phyloP scores from a whole-genome alignment of 2,888 invertebrate species.

The Xiphydria camelus region DNA sequence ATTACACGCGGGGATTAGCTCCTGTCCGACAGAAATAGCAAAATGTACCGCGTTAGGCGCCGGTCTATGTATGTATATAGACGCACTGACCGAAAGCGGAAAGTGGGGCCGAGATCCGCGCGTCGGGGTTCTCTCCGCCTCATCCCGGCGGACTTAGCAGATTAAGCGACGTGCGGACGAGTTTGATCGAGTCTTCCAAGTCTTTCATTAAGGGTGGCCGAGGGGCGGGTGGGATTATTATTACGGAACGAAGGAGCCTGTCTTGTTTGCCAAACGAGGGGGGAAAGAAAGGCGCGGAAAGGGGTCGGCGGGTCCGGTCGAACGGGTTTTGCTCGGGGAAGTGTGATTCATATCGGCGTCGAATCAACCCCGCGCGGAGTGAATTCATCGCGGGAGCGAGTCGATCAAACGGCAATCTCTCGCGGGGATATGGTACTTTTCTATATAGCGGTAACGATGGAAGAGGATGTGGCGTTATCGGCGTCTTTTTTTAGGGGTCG shows the following conservation, averaged over 20 bases:
- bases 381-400: slow-evolving; percentile 27
- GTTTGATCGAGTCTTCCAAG: slow-evolving; percentile 57
- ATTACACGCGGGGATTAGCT: slow-evolving; percentile 39
- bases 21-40: slow-evolving; percentile 35
- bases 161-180: slow-evolving; percentile 51
- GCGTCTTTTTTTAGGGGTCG: slow-evolving; percentile 11
- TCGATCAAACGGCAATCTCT: slow-evolving; percentile 28
- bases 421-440: too few species aligned
- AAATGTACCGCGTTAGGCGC: too few species aligned
- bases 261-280: slow-evolving; percentile 55
- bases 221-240: slow-evolving; percentile 49
- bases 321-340: not conserved
- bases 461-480: not conserved
- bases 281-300: slow-evolving; percentile 31
- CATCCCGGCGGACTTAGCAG: slow-evolving; percentile 51
- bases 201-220: slow-evolving; percentile 54
- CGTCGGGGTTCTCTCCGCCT: slow-evolving; percentile 9
- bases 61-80: slow-evolving; percentile 22
- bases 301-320: slow-evolving; percentile 39
- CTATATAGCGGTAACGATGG: not conserved
- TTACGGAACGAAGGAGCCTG: slow-evolving; percentile 44
- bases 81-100: slow-evolving; percentile 42
- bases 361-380: slow-evolving; percentile 9
- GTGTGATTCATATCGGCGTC: slow-evolving; percentile 25
- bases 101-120: slow-evolving; percentile 9